These are phyloP conservation scores for Sinocyclocheilus anophthalmus DNA, from an alignment of 2,113 vertebrate genomes.

Conservation along the genomic window DNA sequence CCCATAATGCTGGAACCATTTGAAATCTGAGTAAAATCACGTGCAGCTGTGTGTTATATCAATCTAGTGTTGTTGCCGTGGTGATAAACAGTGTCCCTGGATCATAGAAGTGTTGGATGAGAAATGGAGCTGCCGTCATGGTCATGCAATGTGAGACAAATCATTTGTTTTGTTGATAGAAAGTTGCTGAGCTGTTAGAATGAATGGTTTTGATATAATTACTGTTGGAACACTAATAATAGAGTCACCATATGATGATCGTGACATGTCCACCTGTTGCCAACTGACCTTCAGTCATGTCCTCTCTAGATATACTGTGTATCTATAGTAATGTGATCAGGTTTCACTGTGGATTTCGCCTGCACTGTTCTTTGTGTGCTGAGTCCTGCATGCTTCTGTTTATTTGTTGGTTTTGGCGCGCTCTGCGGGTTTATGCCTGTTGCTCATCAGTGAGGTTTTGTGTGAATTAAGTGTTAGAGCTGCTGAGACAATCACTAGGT, in stretches of 20 bases:
- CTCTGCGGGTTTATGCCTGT: neutral
- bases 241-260: neutral
- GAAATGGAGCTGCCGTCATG: conserved; percentile 16
- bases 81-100: conserved; percentile 47
- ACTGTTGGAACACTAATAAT: conserved; percentile 15
- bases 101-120: conserved; percentile 19
- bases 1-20: neutral
- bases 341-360: neutral
- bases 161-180: conserved; percentile 14
- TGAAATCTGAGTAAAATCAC: neutral
- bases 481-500: neutral
- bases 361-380: neutral
- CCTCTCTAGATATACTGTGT: neutral
- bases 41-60: conserved; percentile 31
- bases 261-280: neutral
- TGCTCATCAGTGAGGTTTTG: neutral
- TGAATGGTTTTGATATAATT: neutral
- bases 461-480: conserved; percentile 19
- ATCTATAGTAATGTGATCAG: neutral
- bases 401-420: conserved; percentile 24
- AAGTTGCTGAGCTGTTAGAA: conserved; percentile 12
- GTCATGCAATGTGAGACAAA: conserved; percentile 30
- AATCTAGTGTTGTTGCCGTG: conserved; percentile 53
- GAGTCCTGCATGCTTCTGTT: neutral
- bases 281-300: neutral